These are phyloP conservation scores for Metopolophium dirhodum DNA, from an alignment of 1,140 invertebrate genomes.

Conservation along the genomic window DNA sequence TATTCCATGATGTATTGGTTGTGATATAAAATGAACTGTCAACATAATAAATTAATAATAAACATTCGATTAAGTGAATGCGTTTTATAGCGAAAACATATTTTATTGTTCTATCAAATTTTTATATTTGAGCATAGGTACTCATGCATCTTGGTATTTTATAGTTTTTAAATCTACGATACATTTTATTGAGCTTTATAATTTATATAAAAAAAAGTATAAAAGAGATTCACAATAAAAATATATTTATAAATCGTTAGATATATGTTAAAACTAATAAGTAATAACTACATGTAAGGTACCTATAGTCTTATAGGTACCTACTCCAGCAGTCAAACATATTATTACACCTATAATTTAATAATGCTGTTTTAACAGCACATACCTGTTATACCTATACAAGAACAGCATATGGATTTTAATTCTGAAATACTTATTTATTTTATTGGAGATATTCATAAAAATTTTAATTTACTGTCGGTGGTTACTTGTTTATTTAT, in stretches of 20 bases:
- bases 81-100: not conserved
- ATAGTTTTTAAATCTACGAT: not conserved
- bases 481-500: not conserved
- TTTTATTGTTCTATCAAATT: not conserved
- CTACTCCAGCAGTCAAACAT: not conserved
- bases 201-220: not conserved
- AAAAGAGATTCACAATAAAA: not conserved
- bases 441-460: not conserved
- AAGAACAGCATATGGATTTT: not conserved
- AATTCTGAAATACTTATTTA: slow-evolving; percentile 10
- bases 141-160: not conserved
- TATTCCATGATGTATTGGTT: not conserved
- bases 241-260: not conserved
- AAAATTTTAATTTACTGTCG: not conserved
- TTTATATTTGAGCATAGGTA: not conserved
- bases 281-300: not conserved
- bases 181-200: not conserved
- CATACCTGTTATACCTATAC: not conserved
- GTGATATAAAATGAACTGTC: not conserved
- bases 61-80: not conserved
- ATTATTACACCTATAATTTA: not conserved
- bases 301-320: not conserved
- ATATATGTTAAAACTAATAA: not conserved
- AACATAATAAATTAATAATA: not conserved
- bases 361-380: not conserved